phyloP scores from a whole-genome alignment of 2,797 vertebrate genomes.

The Pogoniulus pusillus region DNA sequence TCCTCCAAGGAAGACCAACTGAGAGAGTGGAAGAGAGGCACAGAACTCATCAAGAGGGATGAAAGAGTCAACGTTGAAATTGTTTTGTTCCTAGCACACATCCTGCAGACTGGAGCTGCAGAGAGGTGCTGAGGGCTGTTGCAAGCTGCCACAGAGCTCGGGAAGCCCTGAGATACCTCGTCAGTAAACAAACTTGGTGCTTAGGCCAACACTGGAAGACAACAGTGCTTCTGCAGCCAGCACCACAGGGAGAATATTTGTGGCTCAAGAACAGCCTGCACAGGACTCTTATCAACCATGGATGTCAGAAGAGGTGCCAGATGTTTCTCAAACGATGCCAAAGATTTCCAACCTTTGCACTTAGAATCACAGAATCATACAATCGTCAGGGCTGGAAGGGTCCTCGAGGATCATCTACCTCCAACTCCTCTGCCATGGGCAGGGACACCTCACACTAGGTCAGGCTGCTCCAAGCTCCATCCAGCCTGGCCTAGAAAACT shows the following conservation, averaged over 20 bases:
- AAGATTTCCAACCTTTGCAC: neutral
- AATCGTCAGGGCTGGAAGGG: no score
- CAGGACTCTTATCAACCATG: neutral
- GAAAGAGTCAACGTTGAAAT: neutral
- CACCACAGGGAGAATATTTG: slow-evolving; percentile 3
- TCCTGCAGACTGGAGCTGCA: neutral
- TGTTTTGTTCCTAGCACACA: neutral
- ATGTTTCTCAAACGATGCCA: neutral
- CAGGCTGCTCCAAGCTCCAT: no score
- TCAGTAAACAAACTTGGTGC: neutral
- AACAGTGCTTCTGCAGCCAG: neutral
- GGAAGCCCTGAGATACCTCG: neutral
- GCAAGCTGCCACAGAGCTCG: neutral
- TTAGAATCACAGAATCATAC: no score
- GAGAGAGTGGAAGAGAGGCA: neutral
- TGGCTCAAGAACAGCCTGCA: neutral
- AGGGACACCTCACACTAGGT: no score
- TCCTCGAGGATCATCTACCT: no score
- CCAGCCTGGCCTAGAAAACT: neutral
- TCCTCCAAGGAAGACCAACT: neutral
- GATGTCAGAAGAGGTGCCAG: neutral
- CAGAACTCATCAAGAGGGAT: neutral
- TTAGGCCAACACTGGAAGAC: slow-evolving; percentile 4
- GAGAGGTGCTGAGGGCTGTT: neutral
- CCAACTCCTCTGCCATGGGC: no score